These are phyloP conservation scores for Grantiella picta DNA, from an alignment of 2,113 vertebrate species.

Conservation along the genomic window DNA sequence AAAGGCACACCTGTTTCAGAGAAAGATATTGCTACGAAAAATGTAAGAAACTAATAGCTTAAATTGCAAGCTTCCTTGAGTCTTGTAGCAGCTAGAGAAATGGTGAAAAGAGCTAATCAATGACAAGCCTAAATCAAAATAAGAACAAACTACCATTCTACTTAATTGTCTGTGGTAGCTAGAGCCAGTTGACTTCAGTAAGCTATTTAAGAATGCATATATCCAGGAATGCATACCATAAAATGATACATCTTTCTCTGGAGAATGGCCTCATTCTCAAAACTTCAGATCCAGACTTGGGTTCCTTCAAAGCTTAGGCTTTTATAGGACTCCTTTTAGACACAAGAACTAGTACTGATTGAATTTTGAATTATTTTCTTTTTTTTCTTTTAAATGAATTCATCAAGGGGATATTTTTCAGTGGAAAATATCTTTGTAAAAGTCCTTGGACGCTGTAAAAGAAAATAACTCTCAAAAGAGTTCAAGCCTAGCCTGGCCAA, in stretches of 20 bases:
- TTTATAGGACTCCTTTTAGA: background rate
- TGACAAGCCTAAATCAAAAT: background rate
- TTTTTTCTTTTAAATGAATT: background rate
- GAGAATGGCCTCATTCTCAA: background rate
- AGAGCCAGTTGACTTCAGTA: background rate
- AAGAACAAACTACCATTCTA: background rate
- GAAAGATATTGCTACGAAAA: background rate
- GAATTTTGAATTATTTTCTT: background rate
- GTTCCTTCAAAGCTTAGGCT: background rate
- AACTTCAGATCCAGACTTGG: background rate
- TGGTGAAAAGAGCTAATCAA: background rate
- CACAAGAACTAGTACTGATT: background rate
- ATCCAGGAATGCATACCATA: background rate
- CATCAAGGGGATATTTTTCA: background rate
- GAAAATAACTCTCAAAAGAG: slow-evolving; percentile 18
- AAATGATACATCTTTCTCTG: background rate
- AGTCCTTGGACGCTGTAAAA: background rate
- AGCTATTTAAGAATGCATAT: background rate
- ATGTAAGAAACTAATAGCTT: background rate
- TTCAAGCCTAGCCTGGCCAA: background rate
- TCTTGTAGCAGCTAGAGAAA: background rate
- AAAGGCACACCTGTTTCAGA: background rate
- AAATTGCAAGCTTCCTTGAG: background rate
- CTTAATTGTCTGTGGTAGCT: background rate
- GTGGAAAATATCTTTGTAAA: slow-evolving; percentile 10